Conservation (phyloP, 2,888 invertebrate species). For the Erannis defoliaria region DNA sequence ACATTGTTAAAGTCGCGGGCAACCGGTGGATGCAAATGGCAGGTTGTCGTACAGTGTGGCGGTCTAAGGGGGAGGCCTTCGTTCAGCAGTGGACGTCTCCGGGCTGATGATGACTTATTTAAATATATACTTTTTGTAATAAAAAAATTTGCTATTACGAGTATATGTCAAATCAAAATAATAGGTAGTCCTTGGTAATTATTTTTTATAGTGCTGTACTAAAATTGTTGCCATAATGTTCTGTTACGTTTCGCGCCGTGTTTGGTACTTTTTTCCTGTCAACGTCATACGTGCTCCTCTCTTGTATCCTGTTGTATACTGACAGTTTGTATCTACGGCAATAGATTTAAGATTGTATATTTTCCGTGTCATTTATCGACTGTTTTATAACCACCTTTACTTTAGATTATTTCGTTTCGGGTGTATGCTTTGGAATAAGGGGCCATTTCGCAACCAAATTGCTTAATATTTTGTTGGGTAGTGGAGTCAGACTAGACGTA, state of each 20-base stretch:
- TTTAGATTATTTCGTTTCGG: constrained; percentile 38
- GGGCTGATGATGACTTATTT: too few species aligned
- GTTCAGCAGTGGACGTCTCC: too few species aligned
- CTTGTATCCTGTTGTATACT: constrained; percentile 18
- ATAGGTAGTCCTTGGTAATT: too few species aligned
- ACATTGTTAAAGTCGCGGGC: too few species aligned
- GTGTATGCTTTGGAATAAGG: constrained; percentile 32
- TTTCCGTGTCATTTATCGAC: constrained; percentile 39
- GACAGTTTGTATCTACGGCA: constrained; percentile 37
- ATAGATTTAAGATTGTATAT: constrained; percentile 43
- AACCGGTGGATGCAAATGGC: too few species aligned
- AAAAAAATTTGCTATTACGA: too few species aligned
- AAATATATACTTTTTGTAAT: too few species aligned
- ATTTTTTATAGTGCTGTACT: background rate
- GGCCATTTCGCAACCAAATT: constrained; percentile 54
- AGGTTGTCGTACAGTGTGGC: too few species aligned
- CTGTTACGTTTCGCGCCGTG: constrained; percentile 9
- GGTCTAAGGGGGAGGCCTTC: too few species aligned
- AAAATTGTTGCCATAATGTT: background rate
- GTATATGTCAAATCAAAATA: too few species aligned
- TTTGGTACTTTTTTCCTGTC: background rate
- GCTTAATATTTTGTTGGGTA: constrained; percentile 20
- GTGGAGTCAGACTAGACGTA: constrained; percentile 48
- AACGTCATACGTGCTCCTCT: constrained; percentile 5
- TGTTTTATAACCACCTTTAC: constrained; percentile 49